Base-by-base conservation (phyloP, 2,113 vertebrate species). In the Spilogale gracilis region DNA sequence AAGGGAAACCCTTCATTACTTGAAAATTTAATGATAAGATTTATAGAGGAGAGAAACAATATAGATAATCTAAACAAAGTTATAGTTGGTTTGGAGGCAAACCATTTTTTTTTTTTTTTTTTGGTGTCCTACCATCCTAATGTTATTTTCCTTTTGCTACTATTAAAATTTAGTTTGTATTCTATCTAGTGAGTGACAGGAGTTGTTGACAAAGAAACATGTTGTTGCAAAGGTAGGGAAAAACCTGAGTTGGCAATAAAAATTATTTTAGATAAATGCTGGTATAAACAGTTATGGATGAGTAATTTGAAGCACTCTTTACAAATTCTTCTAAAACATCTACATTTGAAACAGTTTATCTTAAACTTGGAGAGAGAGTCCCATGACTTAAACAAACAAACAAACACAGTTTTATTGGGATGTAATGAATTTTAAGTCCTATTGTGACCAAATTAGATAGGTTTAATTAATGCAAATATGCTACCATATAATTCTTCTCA, bases 401-500 rank as follows among this genome's bases (percentile, higher is more conserved):
- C 50, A 52, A 52, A 4, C 48, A 67, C 48, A 60, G 21, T 48
- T 32, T 76, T 74, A 80, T 48, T 82, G 50, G 21, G 23, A 74
- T 80, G 91, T 87, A 91, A 84, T 97, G 54, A 84, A 43, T 79
- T 97, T 83, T 91, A 54, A 89, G 48, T 5, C 27, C 54, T 30
- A 14, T 1, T 69, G 16, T 84, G 21, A 76, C 30, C 30, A 78
- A 95, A 90, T 65, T 82, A 94, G 45, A 61, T 83, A 38, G 9
- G 27, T 67, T 93, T 88, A 91, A 63, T 73, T 82, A 78, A 69
- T 61, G 27, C 43, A 56, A 58, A 83, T 74, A 6, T 73, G 7
- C 17, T 67, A 20, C 30, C 11, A 58, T 13, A 10, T 58, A 87
- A 82, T 89, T 96, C 6, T 80, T 23, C 38, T 90, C 20, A 92